Evolutionary conservation across 2,113 vertebrate species (phyloP).

Genomic region (Limnothrissa miodon): DNA sequence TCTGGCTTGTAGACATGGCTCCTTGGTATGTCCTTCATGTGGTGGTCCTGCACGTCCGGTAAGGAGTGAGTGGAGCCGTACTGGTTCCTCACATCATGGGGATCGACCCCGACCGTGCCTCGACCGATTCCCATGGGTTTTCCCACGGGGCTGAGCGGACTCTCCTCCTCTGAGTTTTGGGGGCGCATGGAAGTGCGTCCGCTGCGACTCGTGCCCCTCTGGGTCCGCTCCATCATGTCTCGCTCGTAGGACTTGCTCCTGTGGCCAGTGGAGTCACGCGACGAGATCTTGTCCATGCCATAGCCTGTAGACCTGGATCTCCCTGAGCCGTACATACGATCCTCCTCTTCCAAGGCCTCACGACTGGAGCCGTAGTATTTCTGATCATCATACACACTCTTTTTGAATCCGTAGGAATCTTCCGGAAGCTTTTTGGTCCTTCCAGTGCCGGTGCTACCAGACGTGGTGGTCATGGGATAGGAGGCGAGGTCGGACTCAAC

Average conservation of each 20-base stretch:
- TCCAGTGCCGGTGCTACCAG: slow-evolving; percentile 78
- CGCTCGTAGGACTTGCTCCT: slow-evolving; percentile 92
- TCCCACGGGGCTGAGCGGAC: slow-evolving; percentile 88
- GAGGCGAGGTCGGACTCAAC: slow-evolving; percentile 94
- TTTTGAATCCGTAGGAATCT: slow-evolving; percentile 88
- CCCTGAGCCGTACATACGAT: slow-evolving; percentile 79
- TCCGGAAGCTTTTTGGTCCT: slow-evolving; percentile 89
- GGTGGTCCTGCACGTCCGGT: slow-evolving; percentile 97
- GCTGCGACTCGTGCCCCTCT: slow-evolving; percentile 76
- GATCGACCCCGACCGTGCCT: slow-evolving; percentile 69
- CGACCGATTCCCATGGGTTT: slow-evolving; percentile 81
- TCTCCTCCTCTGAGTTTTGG: slow-evolving; percentile 95
- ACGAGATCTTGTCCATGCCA: slow-evolving; percentile 87
- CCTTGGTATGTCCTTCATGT: slow-evolving; percentile 90
- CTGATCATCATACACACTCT: slow-evolving; percentile 92
- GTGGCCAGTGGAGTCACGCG: slow-evolving; percentile 76
- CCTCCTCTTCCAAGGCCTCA: slow-evolving; percentile 87
- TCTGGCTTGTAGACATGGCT: slow-evolving; percentile 94
- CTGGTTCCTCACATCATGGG: slow-evolving; percentile 86
- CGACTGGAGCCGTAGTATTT: slow-evolving; percentile 86
- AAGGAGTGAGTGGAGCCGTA: slow-evolving; percentile 98
- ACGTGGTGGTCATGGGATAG: slow-evolving; percentile 80
- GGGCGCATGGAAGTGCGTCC: slow-evolving; percentile 84
- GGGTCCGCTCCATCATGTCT: slow-evolving; percentile 84
- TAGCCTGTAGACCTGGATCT: slow-evolving; percentile 87